Percentiles rank a stretch among this genome's conserved stretches.
These are phyloP conservation scores for Campaea margaritaria DNA, from an alignment of 2,888 invertebrate species.

Conservation along the genomic window DNA sequence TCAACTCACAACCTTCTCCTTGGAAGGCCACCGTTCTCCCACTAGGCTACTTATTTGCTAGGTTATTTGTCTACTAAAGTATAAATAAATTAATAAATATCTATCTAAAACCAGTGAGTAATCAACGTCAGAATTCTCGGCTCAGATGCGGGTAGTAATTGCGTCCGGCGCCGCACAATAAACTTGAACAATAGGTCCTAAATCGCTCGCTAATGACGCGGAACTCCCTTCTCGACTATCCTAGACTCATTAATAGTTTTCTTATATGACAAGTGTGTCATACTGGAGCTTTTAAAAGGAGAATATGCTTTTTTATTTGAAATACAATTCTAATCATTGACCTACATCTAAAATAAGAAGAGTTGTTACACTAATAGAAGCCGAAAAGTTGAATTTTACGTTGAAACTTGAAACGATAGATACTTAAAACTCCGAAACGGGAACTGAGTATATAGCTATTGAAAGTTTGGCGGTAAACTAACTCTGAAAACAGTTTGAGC, in stretches of 20 bases:
- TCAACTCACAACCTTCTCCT: too few relatives aligned
- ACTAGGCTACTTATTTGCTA: too few relatives aligned
- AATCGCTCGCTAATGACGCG: slow-evolving; percentile 39
- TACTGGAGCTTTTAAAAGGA: too few relatives aligned
- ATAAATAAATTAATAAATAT: too few relatives aligned
- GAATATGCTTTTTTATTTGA: too few relatives aligned
- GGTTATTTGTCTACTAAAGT: too few relatives aligned
- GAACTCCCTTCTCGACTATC: slow-evolving; percentile 17
- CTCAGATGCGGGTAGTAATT: slow-evolving; percentile 36
- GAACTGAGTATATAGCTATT: slow-evolving; percentile 33
- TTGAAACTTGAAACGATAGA: slow-evolving; percentile 10
- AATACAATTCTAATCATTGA: background rate
- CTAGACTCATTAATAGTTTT: background rate
- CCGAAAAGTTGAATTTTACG: slow-evolving; percentile 14
- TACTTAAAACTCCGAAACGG: slow-evolving; percentile 11
- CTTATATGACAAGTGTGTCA: background rate
- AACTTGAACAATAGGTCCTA: slow-evolving; percentile 36
- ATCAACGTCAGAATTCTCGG: slow-evolving; percentile 3
- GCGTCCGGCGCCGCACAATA: slow-evolving; percentile 40
- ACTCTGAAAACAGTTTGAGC: slow-evolving; percentile 32
- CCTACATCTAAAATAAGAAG: slow-evolving; percentile 4
- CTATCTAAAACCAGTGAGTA: too few relatives aligned
- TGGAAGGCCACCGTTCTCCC: too few relatives aligned
- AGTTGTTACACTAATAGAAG: slow-evolving; percentile 5
- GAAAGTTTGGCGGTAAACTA: slow-evolving; percentile 48